A percentile compares a stretch with the other conserved stretches of the same genome.
Conservation (phyloP, 2,113 vertebrate genomes). For the Paramisgurnus dabryanus region DNA sequence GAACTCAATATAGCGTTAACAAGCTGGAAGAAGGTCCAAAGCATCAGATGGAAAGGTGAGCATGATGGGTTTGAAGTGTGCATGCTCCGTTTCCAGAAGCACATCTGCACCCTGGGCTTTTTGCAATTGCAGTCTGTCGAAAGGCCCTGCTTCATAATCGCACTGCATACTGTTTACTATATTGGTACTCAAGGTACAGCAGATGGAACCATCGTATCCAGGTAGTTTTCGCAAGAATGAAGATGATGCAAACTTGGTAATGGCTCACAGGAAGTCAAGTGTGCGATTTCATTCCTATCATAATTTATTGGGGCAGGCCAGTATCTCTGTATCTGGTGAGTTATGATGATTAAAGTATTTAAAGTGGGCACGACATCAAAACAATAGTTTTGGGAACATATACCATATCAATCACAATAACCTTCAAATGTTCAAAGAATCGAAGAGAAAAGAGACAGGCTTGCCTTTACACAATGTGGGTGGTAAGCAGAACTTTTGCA, state of each 20-base stretch:
- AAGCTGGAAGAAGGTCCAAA: background rate
- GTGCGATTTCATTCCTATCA: background rate
- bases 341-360: conserved; percentile 16
- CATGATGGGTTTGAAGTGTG: background rate
- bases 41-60: conserved; percentile 13
- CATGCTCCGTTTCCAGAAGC: background rate
- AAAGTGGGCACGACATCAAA: background rate
- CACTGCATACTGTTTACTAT: background rate
- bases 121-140: background rate
- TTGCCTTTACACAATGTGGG: conserved; percentile 14
- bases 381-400: background rate
- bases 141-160: conserved; percentile 11
- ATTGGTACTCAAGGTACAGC: conserved; percentile 1
- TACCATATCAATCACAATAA: background rate
- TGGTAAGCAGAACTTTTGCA: background rate
- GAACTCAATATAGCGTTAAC: conserved; percentile 14
- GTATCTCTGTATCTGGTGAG: background rate
- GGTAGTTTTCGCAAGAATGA: background rate
- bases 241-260: conserved; percentile 5
- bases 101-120: background rate
- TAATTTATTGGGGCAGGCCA: conserved; percentile 11
- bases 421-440: background rate
- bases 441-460: background rate
- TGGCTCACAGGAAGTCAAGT: conserved; percentile 14
- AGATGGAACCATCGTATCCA: background rate